A percentile compares a stretch with the other conserved stretches of the same genome.
Conservation (phyloP, 2,888 invertebrate genomes). For the Eurytoma adleriae region DNA sequence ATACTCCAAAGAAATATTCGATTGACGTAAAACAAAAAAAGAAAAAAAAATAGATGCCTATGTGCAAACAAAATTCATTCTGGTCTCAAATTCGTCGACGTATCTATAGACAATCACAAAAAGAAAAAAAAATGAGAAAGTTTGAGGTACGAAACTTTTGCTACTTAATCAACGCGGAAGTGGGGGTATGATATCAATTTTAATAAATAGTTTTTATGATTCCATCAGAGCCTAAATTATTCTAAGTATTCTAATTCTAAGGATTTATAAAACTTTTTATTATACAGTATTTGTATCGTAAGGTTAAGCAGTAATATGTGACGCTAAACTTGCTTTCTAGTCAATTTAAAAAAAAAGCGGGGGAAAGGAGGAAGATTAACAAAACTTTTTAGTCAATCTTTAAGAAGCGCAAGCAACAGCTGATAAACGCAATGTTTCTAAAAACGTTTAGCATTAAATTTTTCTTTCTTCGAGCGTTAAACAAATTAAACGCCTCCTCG, state of each 20-base stretch:
- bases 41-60: neutral
- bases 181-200: conserved; percentile 6
- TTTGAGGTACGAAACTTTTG: neutral
- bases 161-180: neutral
- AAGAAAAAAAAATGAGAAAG: neutral
- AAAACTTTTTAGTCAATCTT: conserved; percentile 21
- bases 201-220: conserved; percentile 7
- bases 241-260: conserved; percentile 36
- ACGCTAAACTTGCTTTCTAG: neutral
- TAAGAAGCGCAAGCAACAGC: neutral
- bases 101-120: conserved; percentile 27
- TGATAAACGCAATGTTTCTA: neutral
- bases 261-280: conserved; percentile 26
- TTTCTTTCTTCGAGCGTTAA: too few relatives aligned
- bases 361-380: too few relatives aligned
- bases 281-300: conserved; percentile 10
- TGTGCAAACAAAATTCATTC: too few relatives aligned
- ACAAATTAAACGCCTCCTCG: neutral
- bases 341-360: conserved; percentile 12
- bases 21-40: neutral
- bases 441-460: neutral
- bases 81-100: too few relatives aligned
- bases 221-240: conserved; percentile 43
- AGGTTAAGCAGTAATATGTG: neutral
- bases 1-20: neutral